Evolutionary conservation across 2,888 invertebrate genomes (phyloP).

Genomic region (Athalia circularis): DNA sequence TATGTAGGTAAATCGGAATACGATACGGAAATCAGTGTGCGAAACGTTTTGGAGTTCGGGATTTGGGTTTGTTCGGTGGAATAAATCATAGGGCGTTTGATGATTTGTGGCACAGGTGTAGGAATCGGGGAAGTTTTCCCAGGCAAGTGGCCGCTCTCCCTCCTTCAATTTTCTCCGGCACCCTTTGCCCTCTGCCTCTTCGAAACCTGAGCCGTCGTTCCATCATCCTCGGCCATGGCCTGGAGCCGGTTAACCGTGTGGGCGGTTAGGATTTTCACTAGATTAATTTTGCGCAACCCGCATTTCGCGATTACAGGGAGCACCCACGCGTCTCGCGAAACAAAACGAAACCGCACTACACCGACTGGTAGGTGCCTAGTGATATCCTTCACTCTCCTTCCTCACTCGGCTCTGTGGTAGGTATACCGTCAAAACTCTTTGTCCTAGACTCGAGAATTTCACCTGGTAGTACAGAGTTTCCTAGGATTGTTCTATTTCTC

Average conservation of each 20-base stretch:
- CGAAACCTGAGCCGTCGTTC: background rate
- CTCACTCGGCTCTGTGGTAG: background rate
- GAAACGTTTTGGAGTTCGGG: background rate
- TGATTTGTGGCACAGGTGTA: constrained; percentile 14
- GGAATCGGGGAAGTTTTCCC: constrained; percentile 14
- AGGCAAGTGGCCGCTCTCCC: background rate
- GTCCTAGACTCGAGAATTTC: constrained; percentile 21
- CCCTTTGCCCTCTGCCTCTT: background rate
- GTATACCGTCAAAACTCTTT: background rate
- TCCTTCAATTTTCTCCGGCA: no score
- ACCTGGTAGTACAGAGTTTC: constrained; percentile 16
- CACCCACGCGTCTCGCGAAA: constrained; percentile 8
- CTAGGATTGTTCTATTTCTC: constrained; percentile 16
- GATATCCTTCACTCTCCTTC: constrained; percentile 12
- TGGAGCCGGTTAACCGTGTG: background rate
- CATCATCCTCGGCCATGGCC: constrained; percentile 11
- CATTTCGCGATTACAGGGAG: constrained; percentile 23
- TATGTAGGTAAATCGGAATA: background rate
- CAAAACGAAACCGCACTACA: background rate
- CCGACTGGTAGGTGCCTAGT: background rate
- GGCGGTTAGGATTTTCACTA: constrained; percentile 59
- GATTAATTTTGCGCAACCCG: constrained; percentile 58
- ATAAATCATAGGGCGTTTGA: background rate
- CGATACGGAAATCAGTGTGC: background rate
- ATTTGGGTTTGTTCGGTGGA: background rate